These are phyloP conservation scores for Artibeus jamaicensis DNA, from an alignment of 2,797 vertebrate genomes.

Conservation along the genomic window DNA sequence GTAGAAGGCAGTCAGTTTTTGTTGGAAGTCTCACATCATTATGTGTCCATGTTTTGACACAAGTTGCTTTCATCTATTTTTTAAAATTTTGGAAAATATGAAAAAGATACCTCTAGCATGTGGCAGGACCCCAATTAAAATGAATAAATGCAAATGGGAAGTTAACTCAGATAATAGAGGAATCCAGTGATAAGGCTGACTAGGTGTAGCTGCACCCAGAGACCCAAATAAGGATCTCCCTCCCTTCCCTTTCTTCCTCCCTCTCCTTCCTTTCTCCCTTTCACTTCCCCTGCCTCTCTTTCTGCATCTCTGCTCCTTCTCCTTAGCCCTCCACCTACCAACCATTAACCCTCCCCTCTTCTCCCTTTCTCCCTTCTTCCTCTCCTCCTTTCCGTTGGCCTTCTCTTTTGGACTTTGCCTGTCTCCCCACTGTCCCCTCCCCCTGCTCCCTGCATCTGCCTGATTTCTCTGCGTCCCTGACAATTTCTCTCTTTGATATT, in stretches of 20 bases:
- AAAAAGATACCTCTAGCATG: not conserved
- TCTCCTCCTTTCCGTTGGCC: not conserved
- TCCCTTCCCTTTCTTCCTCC: not conserved
- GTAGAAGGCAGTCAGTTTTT: not conserved
- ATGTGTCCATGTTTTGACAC: not conserved
- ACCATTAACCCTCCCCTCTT: not conserved
- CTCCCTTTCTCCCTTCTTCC: not conserved
- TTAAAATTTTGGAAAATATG: conserved; percentile 30
- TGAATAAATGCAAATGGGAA: not conserved
- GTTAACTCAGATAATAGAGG: not conserved
- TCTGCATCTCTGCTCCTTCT: not conserved
- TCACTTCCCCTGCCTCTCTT: not conserved
- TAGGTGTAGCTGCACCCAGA: not conserved
- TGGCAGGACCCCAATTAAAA: not conserved
- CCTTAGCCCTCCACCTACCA: not conserved
- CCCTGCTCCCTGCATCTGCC: fast-evolving
- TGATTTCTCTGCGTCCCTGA: not conserved
- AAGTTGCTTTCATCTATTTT: conserved; percentile 25
- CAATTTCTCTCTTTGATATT: not conserved
- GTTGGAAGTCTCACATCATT: not conserved
- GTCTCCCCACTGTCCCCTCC: fast-evolving
- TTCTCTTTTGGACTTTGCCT: not conserved
- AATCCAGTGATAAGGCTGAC: not conserved
- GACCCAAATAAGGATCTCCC: not conserved
- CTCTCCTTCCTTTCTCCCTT: not conserved